A percentile compares a stretch with the other conserved stretches of the same genome.
phyloP scores from a whole-genome alignment of 2,888 invertebrate species.

The Bembecia ichneumoniformis region DNA sequence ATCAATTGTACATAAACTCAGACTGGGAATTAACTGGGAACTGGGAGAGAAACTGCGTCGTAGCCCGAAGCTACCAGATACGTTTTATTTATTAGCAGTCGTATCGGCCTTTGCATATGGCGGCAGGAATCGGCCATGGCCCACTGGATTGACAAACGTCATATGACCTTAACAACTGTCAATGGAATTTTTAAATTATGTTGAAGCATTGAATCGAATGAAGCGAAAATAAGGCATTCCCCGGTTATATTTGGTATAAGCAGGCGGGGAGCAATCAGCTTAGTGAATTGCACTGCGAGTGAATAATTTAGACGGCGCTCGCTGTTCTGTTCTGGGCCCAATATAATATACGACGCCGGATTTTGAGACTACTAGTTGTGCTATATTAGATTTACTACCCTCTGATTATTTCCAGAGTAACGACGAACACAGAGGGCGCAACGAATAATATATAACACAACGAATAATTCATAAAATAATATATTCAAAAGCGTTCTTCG shows the following conservation, averaged over 20 bases:
- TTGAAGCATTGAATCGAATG: constrained; percentile 1
- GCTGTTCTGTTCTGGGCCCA: constrained; percentile 31
- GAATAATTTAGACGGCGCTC: constrained; percentile 17
- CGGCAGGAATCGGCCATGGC: constrained; percentile 5
- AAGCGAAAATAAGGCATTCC: constrained; percentile 1
- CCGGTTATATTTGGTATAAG: not conserved
- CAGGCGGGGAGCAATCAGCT: constrained; percentile 5
- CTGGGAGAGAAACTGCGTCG: constrained; percentile 32
- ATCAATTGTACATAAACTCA: constrained; percentile 39
- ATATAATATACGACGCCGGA: constrained; percentile 47
- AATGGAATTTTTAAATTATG: too few relatives aligned
- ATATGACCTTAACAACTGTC: constrained; percentile 4
- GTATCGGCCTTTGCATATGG: not conserved
- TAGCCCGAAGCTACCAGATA: constrained; percentile 14
- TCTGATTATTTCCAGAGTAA: constrained; percentile 53
- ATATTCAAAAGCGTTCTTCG: too few relatives aligned
- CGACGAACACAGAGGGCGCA: constrained; percentile 6
- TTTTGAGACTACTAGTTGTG: constrained; percentile 50
- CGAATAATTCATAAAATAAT: too few relatives aligned
- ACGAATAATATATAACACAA: too few relatives aligned
- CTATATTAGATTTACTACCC: constrained; percentile 64
- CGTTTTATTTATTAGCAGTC: constrained; percentile 4
- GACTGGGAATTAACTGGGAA: constrained; percentile 35
- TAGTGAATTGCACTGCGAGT: constrained; percentile 23
- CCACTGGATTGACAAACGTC: constrained; percentile 9